Percentiles rank a stretch among this genome's conserved stretches.
Conservation (phyloP, 2,113 vertebrate genomes). For the Chaetura pelagica region DNA sequence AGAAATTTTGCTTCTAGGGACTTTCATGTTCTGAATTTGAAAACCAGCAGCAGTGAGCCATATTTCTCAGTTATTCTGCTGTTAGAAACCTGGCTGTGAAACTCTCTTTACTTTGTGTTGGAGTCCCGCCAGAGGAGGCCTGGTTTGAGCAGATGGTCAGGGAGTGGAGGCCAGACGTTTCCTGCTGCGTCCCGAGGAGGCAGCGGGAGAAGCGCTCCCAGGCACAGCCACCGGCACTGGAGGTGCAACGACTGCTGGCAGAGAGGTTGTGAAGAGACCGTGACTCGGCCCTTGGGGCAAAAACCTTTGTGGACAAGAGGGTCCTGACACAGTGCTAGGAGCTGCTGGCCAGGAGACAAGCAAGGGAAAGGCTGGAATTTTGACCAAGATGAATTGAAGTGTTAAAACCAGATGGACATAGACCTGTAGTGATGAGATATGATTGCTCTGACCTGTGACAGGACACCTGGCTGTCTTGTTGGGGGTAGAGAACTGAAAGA, state of each 20-base stretch:
- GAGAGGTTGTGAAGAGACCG: neutral
- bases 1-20: slow-evolving; percentile 9
- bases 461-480: neutral
- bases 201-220: neutral
- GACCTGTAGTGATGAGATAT: neutral
- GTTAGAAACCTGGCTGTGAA: slow-evolving; percentile 63
- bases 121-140: slow-evolving; percentile 14
- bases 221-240: neutral
- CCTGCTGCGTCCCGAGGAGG: slow-evolving; percentile 44
- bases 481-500: neutral
- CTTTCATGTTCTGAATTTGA: neutral
- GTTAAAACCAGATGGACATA: slow-evolving; percentile 1
- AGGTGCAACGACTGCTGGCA: neutral
- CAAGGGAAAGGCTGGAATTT: neutral
- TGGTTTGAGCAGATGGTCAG: slow-evolving; percentile 55
- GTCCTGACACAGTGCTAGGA: neutral
- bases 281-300: neutral
- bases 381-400: neutral
- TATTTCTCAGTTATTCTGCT: slow-evolving; percentile 60
- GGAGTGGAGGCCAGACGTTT: slow-evolving; percentile 45
- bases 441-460: neutral
- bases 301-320: neutral
- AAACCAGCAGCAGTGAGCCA: slow-evolving; percentile 27
- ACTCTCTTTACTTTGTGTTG: slow-evolving; percentile 46
- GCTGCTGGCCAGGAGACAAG: neutral